These are phyloP conservation scores for Augochlora pura DNA, from an alignment of 1,140 invertebrate species.

Conservation along the genomic window DNA sequence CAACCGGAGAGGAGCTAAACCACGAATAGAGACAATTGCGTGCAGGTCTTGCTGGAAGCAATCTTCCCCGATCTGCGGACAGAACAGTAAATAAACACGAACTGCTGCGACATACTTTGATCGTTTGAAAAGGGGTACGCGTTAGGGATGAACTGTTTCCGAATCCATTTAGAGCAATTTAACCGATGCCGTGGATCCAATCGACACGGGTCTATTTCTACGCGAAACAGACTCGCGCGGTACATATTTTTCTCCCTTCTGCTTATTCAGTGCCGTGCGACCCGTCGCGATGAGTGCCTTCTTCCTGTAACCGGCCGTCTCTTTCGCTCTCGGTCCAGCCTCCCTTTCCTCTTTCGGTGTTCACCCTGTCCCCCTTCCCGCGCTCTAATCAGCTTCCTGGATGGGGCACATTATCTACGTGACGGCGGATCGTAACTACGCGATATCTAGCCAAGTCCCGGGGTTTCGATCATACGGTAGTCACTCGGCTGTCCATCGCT, in stretches of 20 bases:
- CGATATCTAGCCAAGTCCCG: constrained; percentile 63
- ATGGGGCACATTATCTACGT: constrained; percentile 76
- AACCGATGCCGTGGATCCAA: constrained; percentile 26
- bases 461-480: constrained; percentile 66
- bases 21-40: background rate
- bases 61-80: background rate
- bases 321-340: constrained; percentile 52
- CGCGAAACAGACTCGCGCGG: constrained; percentile 34
- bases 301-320: constrained; percentile 68
- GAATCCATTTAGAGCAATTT: constrained; percentile 35
- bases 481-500: constrained; percentile 63
- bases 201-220: constrained; percentile 43
- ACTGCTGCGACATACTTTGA: background rate
- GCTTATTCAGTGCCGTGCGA: constrained; percentile 72
- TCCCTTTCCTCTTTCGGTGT: constrained; percentile 40
- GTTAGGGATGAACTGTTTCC: constrained; percentile 25
- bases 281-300: constrained; percentile 69
- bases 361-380: constrained; percentile 47
- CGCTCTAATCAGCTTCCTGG: constrained; percentile 72
- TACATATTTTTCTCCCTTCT: constrained; percentile 61
- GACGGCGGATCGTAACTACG: constrained; percentile 73
- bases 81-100: background rate
- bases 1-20: background rate
- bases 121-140: background rate
- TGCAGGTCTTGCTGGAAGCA: background rate